Conservation (phyloP, 2,888 invertebrate species). For the Microplitis deprimator region DNA sequence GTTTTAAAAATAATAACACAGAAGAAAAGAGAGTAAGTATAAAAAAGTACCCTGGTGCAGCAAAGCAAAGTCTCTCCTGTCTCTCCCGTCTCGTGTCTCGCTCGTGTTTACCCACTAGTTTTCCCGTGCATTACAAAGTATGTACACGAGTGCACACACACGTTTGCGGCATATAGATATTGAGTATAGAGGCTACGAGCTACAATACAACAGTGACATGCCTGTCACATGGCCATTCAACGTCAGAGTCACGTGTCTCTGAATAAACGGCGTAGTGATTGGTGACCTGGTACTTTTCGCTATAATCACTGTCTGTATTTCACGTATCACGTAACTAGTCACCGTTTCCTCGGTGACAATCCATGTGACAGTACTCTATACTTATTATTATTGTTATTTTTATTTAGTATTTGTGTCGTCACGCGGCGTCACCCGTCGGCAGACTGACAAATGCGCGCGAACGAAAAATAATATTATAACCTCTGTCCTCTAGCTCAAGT, state of each 20-base stretch:
- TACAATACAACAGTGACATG: neutral
- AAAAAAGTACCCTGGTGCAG: neutral
- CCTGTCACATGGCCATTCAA: neutral
- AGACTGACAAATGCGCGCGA: neutral
- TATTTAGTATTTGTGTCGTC: neutral
- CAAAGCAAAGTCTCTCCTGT: too few species aligned
- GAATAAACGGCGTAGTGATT: neutral
- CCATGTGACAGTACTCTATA: neutral
- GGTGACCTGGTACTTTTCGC: neutral
- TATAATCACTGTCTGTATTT: conserved; percentile 1
- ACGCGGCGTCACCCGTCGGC: neutral
- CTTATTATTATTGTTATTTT: neutral
- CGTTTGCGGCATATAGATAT: neutral
- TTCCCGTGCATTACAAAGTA: neutral
- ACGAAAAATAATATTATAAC: neutral
- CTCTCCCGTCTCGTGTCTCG: too few species aligned
- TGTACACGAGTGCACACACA: neutral
- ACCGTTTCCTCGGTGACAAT: neutral
- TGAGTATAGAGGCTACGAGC: too few species aligned
- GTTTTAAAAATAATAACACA: neutral
- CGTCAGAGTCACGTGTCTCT: neutral
- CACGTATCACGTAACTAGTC: neutral
- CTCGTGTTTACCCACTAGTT: too few species aligned
- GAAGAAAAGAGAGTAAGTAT: neutral
- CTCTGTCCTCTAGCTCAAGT: neutral